Evolutionary conservation across 2,888 invertebrate genomes (phyloP).

Genomic region (Nudaria mundana): DNA sequence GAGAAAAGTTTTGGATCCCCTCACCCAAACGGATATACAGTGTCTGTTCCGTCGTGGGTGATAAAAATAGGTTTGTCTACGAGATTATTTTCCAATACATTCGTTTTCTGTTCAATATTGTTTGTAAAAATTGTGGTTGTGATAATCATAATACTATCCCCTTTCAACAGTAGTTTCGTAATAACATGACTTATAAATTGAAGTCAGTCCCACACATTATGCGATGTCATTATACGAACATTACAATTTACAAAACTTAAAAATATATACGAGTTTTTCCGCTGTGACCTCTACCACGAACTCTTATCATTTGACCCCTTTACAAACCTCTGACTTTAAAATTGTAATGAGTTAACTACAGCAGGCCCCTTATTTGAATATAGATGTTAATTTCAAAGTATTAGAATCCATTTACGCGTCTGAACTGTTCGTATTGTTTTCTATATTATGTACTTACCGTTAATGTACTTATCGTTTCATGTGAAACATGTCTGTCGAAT

Average conservation of each 20-base stretch:
- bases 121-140: no score
- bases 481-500: slow-evolving; percentile 57
- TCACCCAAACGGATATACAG: no score
- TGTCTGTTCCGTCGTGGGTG: no score
- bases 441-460: no score
- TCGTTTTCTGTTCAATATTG: background rate
- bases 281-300: slow-evolving; percentile 63
- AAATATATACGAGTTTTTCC: slow-evolving; percentile 46
- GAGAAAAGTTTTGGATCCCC: no score
- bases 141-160: no score
- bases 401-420: slow-evolving; percentile 34
- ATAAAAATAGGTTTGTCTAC: no score
- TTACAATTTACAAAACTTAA: slow-evolving; percentile 17
- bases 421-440: slow-evolving; percentile 38
- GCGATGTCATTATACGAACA: slow-evolving; percentile 3
- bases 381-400: slow-evolving; percentile 20
- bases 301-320: slow-evolving; percentile 75
- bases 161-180: background rate
- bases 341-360: slow-evolving; percentile 39
- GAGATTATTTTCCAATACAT: no score
- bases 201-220: slow-evolving; percentile 1
- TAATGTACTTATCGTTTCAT: slow-evolving; percentile 66
- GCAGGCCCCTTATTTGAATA: slow-evolving; percentile 20
- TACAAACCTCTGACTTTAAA: slow-evolving; percentile 46
- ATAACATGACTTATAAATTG: slow-evolving; percentile 1